Evolutionary conservation across 2,113 vertebrate genomes (phyloP).

Genomic region (Hystrix brachyura): DNA sequence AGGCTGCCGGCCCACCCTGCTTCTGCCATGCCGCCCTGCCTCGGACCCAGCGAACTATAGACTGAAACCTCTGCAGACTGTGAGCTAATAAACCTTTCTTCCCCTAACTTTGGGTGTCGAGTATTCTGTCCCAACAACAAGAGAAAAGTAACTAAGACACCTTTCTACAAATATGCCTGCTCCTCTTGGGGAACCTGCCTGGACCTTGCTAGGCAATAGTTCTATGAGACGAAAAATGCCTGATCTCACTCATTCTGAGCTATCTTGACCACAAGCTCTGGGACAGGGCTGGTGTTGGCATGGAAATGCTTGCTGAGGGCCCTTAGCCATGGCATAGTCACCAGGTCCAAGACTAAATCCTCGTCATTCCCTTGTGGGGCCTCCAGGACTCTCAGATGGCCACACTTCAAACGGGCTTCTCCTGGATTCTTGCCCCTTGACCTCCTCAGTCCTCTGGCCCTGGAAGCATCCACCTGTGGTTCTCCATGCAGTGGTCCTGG

Average conservation of each 20-base stretch:
- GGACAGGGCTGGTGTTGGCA: accelerated
- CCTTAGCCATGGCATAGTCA: accelerated
- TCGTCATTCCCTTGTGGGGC: accelerated
- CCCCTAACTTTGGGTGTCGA: no score
- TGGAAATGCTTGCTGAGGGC: background rate
- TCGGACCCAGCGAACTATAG: no score
- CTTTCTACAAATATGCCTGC: no score
- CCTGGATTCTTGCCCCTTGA: no score
- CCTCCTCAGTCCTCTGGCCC: background rate
- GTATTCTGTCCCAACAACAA: no score
- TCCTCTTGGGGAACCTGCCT: background rate
- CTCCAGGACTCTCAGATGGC: background rate
- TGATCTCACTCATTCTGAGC: accelerated
- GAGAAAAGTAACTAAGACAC: no score
- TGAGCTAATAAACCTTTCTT: no score
- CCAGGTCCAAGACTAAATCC: no score
- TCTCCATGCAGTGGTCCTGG: background rate
- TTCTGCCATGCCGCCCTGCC: no score
- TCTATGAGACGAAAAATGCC: background rate
- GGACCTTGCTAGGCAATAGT: background rate
- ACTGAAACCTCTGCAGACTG: no score
- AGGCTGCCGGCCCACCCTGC: no score
- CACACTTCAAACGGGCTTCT: background rate
- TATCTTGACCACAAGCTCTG: background rate
- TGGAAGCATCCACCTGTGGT: accelerated